Base-by-base conservation (phyloP, 1,140 invertebrate genomes). In the Hyphantria cunea region DNA sequence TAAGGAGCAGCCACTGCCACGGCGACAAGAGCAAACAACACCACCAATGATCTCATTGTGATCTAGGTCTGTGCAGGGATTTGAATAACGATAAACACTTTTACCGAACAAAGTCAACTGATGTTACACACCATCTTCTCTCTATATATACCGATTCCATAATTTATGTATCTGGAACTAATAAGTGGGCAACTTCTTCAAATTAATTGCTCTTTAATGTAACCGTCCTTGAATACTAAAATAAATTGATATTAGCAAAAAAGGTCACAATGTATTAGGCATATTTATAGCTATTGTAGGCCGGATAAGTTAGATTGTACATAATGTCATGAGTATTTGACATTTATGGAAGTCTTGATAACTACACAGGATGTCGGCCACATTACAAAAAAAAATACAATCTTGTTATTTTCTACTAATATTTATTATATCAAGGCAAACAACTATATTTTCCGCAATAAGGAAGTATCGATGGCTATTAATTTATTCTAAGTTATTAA, bases 1-100 rank as follows among this genome's bases (percentile, higher is more conserved):
- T 56, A 53, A 5, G 79, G 84, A 32, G 77, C 77, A 48, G 86
- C 89, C 32, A 74, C 60, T 7, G 81, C 86, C 37, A 83, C 71
- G 25, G 89, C 89, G 58, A 92, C 71, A 62, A 91, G 67, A 74
- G 84, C 90, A 75, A 82, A 89, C 80, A 93, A 92, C 91, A 92
- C 92, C 91, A 92, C 92, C 91, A 91, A 78, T 76, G 84, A 89
- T 82, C 76, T 91, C 91, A 92, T 91, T 17, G 62, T 78, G 65
- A 80, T 78, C 72, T 76, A 86, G 89, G 86, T 90, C 85, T 92
- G 89, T 92, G 90, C 86, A 76, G 79, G 66, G 68, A 74, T 80
- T 45, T 56, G 15, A 54, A 68, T 61, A 56, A 64, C 39, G 68
- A 74, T 76, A 72, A 82, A 80, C 78, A 80, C 83, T 83, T 80